These are phyloP conservation scores for Hemiscyllium ocellatum DNA, from an alignment of 2,113 vertebrate species.

Conservation along the genomic window DNA sequence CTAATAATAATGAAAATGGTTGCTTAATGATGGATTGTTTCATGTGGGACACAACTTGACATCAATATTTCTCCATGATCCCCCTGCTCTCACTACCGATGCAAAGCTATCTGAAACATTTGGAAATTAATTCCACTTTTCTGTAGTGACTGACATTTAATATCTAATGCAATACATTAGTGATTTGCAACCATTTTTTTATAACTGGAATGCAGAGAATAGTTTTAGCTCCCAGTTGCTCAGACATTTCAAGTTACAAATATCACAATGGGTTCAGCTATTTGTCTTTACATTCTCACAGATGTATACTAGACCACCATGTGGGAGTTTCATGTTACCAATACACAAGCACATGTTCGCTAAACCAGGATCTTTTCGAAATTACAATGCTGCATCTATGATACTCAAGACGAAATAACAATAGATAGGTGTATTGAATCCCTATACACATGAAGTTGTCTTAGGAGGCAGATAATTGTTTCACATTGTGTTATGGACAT, in stretches of 20 bases:
- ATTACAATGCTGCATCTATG: not conserved
- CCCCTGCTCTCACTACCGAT: not conserved
- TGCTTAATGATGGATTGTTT: not conserved
- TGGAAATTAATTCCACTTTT: not conserved
- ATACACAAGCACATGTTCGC: not conserved
- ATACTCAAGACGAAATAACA: not conserved
- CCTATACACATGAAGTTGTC: not conserved
- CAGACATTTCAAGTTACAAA: not conserved
- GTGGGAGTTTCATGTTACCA: not conserved
- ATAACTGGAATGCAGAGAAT: not conserved
- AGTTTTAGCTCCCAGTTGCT: not conserved
- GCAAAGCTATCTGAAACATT: not conserved
- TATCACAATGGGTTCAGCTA: not conserved
- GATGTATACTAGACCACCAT: not conserved
- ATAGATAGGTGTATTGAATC: not conserved
- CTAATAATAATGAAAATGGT: not conserved
- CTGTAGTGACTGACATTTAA: not conserved
- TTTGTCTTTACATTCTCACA: not conserved
- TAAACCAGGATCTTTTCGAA: not conserved
- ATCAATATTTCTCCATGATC: not conserved
- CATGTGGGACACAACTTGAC: not conserved
- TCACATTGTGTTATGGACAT: not conserved
- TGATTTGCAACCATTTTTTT: not conserved
- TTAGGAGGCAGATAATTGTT: not conserved
- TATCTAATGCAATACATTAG: not conserved